These are phyloP conservation scores for Zeugodacus cucurbitae DNA, from an alignment of 1,140 invertebrate genomes.

Conservation along the genomic window DNA sequence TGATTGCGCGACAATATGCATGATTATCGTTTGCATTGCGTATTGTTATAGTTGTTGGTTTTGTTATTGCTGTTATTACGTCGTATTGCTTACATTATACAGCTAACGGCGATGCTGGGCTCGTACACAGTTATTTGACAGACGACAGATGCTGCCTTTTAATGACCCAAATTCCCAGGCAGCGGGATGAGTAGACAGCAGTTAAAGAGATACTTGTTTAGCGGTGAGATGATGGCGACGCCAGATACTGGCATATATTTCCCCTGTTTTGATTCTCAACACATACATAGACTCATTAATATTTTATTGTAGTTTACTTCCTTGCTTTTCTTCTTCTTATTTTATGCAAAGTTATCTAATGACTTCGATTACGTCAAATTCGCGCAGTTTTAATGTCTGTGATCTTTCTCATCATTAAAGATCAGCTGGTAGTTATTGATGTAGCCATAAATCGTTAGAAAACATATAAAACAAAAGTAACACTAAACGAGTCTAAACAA, in stretches of 20 bases:
- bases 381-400: too few species aligned
- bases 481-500: too few species aligned
- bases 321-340: neutral
- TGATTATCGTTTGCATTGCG: neutral
- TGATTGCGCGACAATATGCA: neutral
- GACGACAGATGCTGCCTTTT: neutral
- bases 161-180: constrained; percentile 9
- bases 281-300: neutral
- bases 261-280: neutral
- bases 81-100: neutral
- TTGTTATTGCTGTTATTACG: constrained; percentile 10
- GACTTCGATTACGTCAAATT: neutral
- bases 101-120: neutral
- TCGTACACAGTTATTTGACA: neutral
- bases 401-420: neutral
- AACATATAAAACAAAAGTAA: too few species aligned
- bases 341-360: neutral
- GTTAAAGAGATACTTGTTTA: neutral
- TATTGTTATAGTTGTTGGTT: neutral
- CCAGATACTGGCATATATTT: neutral
- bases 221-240: too few species aligned
- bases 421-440: neutral
- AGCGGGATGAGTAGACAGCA: neutral
- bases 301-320: neutral
- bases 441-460: neutral